Conservation (phyloP, 2,888 invertebrate genomes). For the Hoplodrina blanda region DNA sequence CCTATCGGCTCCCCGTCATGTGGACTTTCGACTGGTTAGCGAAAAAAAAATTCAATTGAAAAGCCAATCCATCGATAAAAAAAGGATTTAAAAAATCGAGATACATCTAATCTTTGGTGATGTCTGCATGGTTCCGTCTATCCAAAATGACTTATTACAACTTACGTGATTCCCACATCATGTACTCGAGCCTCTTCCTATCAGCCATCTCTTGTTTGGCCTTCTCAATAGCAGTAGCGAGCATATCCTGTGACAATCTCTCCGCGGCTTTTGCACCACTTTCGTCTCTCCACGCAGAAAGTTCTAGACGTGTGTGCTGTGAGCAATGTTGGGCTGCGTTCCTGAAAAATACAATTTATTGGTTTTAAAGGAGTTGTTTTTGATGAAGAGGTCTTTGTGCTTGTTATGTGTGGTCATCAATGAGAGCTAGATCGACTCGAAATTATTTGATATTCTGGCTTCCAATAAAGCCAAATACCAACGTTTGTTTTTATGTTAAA, state of each 20-base stretch:
- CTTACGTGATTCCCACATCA: constrained; percentile 94
- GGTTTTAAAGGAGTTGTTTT: neutral
- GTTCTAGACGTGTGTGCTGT: constrained; percentile 92
- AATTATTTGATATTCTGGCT: too few relatives aligned
- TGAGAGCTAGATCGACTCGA: too few relatives aligned
- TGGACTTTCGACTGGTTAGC: too few relatives aligned
- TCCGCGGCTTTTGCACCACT: constrained; percentile 91
- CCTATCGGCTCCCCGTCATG: too few relatives aligned
- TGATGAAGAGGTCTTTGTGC: too few relatives aligned
- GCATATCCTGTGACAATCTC: constrained; percentile 93
- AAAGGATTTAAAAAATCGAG: too few relatives aligned
- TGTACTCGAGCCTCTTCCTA: constrained; percentile 95
- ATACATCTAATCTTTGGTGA: neutral
- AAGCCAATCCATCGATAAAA: too few relatives aligned
- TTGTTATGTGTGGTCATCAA: neutral
- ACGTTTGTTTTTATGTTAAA: too few relatives aligned
- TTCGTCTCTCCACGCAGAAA: constrained; percentile 93
- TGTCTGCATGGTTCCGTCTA: neutral
- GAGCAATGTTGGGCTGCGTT: constrained; percentile 94
- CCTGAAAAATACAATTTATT: constrained; percentile 74
- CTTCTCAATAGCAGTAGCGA: constrained; percentile 94
- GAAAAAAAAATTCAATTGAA: too few relatives aligned
- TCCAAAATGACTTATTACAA: constrained; percentile 45
- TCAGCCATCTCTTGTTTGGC: constrained; percentile 94
- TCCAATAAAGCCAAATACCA: too few relatives aligned